phyloP scores from a whole-genome alignment of 2,113 vertebrate genomes.

The Steatornis caripensis region DNA sequence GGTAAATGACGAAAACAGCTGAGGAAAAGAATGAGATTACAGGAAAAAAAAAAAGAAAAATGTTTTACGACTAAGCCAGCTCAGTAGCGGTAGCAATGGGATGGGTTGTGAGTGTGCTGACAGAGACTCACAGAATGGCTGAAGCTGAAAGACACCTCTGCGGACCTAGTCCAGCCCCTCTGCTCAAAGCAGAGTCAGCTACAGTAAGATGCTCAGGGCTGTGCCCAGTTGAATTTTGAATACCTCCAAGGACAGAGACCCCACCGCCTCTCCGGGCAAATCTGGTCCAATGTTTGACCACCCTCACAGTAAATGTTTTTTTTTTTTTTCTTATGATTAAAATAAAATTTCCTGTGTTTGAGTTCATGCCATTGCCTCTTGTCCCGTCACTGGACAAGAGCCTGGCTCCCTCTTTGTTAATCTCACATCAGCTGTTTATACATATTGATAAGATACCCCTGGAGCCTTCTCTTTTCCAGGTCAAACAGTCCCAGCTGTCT shows the following conservation, averaged over 20 bases:
- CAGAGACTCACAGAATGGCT: background rate
- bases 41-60: background rate
- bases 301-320: too few relatives aligned
- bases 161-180: background rate
- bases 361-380: too few relatives aligned
- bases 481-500: background rate
- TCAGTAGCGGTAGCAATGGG: background rate
- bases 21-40: background rate
- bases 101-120: background rate
- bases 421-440: background rate
- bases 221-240: too few relatives aligned
- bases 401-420: background rate
- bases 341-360: too few relatives aligned
- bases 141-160: background rate
- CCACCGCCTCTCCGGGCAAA: too few relatives aligned
- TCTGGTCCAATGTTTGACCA: too few relatives aligned
- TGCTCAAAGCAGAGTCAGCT: background rate
- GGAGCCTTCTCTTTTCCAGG: background rate
- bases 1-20: background rate
- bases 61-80: background rate
- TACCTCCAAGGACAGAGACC: too few relatives aligned
- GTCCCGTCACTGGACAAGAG: background rate
- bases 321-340: too few relatives aligned
- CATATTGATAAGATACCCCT: background rate
- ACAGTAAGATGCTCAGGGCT: background rate